phyloP scores from a whole-genome alignment of 2,888 invertebrate species.

The Melolontha melolontha region DNA sequence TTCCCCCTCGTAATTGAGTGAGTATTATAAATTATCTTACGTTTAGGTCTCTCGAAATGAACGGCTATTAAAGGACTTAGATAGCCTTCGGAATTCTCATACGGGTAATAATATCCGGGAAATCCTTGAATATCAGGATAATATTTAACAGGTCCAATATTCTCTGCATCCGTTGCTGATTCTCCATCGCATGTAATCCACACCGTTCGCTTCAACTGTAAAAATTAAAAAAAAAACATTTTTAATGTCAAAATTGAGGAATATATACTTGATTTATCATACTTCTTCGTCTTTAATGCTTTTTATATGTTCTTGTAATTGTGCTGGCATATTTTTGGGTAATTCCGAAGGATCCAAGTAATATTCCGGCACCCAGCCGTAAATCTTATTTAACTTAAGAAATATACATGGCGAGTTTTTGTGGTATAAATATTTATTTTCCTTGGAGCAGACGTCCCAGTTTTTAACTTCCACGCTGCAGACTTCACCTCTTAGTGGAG shows the following conservation, averaged over 20 bases:
- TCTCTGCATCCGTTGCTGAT: slow-evolving; percentile 92
- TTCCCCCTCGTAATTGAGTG: too few relatives aligned
- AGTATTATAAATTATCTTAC: slow-evolving; percentile 76
- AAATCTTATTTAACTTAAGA: slow-evolving; percentile 95
- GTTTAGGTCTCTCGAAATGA: slow-evolving; percentile 82
- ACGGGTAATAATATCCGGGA: slow-evolving; percentile 92
- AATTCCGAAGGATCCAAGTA: slow-evolving; percentile 79
- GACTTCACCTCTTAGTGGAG: slow-evolving; percentile 73
- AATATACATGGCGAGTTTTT: slow-evolving; percentile 94
- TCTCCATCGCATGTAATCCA: slow-evolving; percentile 96
- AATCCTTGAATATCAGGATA: slow-evolving; percentile 82
- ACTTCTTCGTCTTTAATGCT: slow-evolving; percentile 65
- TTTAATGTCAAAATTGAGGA: too few relatives aligned
- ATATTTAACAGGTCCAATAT: slow-evolving; percentile 87
- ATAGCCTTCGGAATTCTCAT: slow-evolving; percentile 87
- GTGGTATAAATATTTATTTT: slow-evolving; percentile 90
- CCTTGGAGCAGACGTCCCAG: slow-evolving; percentile 84
- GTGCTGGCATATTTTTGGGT: slow-evolving; percentile 80
- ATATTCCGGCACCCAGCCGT: slow-evolving; percentile 87
- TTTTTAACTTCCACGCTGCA: slow-evolving; percentile 88
- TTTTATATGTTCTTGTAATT: slow-evolving; percentile 76
- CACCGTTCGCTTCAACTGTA: slow-evolving; percentile 69
- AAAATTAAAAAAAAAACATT: background rate
- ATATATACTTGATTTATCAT: slow-evolving; percentile 49
- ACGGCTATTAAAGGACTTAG: slow-evolving; percentile 90